Evolutionary conservation across 2,113 vertebrate species (phyloP).

Genomic region (Oncorhynchus tshawytscha): DNA sequence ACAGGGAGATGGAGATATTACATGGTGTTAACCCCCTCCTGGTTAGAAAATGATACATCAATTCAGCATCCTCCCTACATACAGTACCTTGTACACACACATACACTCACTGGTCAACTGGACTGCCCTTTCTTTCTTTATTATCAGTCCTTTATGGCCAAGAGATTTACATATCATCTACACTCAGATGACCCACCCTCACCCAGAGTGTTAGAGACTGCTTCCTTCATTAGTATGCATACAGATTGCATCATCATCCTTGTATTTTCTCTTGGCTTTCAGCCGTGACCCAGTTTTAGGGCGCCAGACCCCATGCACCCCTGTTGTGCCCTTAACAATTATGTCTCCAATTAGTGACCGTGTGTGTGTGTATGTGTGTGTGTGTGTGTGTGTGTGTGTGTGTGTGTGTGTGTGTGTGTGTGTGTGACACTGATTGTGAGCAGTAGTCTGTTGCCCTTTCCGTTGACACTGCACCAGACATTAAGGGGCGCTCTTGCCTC

Average conservation of each 20-base stretch:
- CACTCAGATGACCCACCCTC: background rate
- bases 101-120: background rate
- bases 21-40: background rate
- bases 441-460: background rate
- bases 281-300: conserved; percentile 59
- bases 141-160: background rate
- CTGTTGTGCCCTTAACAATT: conserved; percentile 43
- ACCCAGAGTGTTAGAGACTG: background rate
- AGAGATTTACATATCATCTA: background rate
- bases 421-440: background rate
- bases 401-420: conserved; percentile 4
- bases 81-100: background rate
- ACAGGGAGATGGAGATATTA: background rate
- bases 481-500: conserved; percentile 54
- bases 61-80: background rate
- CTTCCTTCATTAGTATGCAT: conserved; percentile 31
- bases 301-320: conserved; percentile 37
- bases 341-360: conserved; percentile 42
- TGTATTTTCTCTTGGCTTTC: conserved; percentile 48
- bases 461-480: conserved; percentile 40
- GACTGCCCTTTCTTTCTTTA: background rate
- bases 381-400: conserved; percentile 1
- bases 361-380: background rate
- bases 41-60: background rate
- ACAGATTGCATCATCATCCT: conserved; percentile 34